Conservation (phyloP, 1,140 invertebrate genomes). For the Drosophila pallidifrons region DNA sequence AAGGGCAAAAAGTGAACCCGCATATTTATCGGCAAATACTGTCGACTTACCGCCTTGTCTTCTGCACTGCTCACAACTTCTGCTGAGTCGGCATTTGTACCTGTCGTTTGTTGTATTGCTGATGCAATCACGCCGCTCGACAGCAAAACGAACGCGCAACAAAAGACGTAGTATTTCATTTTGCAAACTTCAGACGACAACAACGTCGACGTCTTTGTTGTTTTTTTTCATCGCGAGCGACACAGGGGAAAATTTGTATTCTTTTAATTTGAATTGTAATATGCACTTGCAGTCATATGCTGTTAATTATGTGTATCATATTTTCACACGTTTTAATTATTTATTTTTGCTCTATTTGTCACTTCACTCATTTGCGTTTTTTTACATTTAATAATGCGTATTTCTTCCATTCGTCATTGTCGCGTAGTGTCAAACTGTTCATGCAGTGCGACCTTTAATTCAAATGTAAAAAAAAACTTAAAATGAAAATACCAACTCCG, state of each 20-base stretch:
- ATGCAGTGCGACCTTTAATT: neutral
- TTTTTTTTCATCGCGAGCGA: slow-evolving; percentile 38
- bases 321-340: slow-evolving; percentile 45
- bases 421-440: slow-evolving; percentile 41
- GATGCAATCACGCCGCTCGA: slow-evolving; percentile 76
- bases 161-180: slow-evolving; percentile 71
- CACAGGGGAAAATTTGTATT: slow-evolving; percentile 29
- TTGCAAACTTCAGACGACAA: slow-evolving; percentile 54
- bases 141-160: slow-evolving; percentile 74
- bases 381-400: slow-evolving; percentile 53
- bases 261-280: slow-evolving; percentile 15
- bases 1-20: slow-evolving; percentile 8
- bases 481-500: neutral
- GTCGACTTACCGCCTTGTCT: slow-evolving; percentile 55
- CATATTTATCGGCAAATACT: slow-evolving; percentile 16
- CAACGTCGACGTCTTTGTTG: slow-evolving; percentile 24
- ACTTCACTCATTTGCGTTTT: slow-evolving; percentile 25
- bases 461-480: neutral
- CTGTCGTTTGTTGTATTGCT: slow-evolving; percentile 56
- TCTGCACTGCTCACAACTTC: slow-evolving; percentile 72
- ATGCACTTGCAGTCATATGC: slow-evolving; percentile 50
- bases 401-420: slow-evolving; percentile 54
- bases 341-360: slow-evolving; percentile 27
- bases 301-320: slow-evolving; percentile 56
- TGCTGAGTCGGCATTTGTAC: slow-evolving; percentile 66